These are phyloP conservation scores for Xyrauchen texanus DNA, from an alignment of 2,113 vertebrate species.

Conservation along the genomic window DNA sequence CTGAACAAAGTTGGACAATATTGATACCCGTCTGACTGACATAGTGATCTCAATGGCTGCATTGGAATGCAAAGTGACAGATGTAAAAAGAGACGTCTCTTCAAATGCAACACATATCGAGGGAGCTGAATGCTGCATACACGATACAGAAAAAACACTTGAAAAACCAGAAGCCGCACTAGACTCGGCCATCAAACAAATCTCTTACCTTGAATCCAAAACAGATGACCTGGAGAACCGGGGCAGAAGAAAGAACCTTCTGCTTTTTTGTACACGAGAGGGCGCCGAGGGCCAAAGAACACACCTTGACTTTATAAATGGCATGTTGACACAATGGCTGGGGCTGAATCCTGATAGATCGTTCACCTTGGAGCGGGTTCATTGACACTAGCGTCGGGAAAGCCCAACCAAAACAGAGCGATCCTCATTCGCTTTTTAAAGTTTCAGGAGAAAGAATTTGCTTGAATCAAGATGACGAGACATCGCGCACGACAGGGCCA, in stretches of 20 bases:
- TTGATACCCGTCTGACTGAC: constrained; percentile 15
- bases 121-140: constrained; percentile 14
- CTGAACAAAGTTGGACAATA: constrained; percentile 15
- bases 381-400: constrained; percentile 11
- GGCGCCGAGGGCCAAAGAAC: neutral
- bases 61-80: constrained; percentile 22
- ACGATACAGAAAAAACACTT: neutral
- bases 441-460: constrained; percentile 21
- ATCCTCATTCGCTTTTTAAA: constrained; percentile 14
- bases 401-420: constrained; percentile 37
- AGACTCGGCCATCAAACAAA: neutral
- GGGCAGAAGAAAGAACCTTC: neutral
- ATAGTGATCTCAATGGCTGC: constrained; percentile 15
- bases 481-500: neutral
- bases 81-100: constrained; percentile 23
- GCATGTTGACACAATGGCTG: neutral
- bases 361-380: constrained; percentile 37
- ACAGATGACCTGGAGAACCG: constrained; percentile 14
- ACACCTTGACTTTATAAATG: neutral
- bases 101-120: constrained; percentile 14
- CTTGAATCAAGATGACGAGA: neutral
- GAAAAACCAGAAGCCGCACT: neutral
- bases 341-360: constrained; percentile 10
- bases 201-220: neutral
- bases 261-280: neutral